Evolutionary conservation across 1,140 invertebrate species (phyloP).

Genomic region (Acyrthosiphon pisum): DNA sequence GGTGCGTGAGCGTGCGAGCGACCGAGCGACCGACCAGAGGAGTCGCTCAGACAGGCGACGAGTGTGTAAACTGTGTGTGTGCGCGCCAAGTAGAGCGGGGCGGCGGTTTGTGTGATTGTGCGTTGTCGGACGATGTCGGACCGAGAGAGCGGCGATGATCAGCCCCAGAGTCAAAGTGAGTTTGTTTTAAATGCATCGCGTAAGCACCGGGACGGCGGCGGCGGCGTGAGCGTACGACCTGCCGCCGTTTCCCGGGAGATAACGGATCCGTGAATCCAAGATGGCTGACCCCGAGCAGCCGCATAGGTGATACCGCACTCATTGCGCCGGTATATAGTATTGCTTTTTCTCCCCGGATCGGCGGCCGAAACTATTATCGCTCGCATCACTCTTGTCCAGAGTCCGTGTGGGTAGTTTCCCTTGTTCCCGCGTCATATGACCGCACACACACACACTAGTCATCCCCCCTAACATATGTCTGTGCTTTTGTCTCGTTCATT

Average conservation of each 20-base stretch:
- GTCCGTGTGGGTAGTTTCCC: neutral
- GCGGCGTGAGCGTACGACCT: neutral
- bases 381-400: neutral
- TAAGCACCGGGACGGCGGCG: neutral
- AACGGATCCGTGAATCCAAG: constrained; percentile 45
- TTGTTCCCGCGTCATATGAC: neutral
- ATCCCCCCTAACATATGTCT: neutral
- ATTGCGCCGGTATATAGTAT: neutral
- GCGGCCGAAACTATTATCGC: neutral
- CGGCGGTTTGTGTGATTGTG: constrained; percentile 52
- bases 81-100: constrained; percentile 34
- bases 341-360: neutral
- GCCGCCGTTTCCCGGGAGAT: neutral
- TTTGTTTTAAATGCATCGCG: constrained; percentile 23
- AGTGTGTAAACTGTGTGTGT: neutral
- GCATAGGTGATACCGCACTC: neutral
- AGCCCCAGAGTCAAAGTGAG: constrained; percentile 65
- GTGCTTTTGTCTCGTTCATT: neutral
- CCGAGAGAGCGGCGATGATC: constrained; percentile 66
- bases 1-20: neutral
- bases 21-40: neutral
- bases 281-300: constrained; percentile 34
- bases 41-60: constrained; percentile 35
- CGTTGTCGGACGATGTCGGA: constrained; percentile 64
- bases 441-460: neutral